phyloP scores from a whole-genome alignment of 2,113 vertebrate genomes.

The Bubo bubo region DNA sequence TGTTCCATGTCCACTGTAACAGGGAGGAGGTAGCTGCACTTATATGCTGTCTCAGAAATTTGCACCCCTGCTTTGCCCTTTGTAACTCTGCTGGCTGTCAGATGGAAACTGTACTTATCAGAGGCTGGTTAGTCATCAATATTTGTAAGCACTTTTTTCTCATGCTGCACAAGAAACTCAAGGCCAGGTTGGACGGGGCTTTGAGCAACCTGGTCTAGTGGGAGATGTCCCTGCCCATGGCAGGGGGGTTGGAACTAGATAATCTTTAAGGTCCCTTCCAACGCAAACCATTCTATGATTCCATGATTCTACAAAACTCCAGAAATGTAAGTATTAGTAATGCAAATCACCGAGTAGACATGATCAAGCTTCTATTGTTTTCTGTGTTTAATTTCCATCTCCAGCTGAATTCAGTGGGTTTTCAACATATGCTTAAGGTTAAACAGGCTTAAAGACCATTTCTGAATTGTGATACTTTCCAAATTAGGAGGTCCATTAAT shows the following conservation, averaged over 20 bases:
- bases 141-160: background rate
- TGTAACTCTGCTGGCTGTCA: background rate
- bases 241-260: too few relatives aligned
- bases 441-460: background rate
- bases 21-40: background rate
- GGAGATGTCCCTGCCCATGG: too few relatives aligned
- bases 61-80: background rate
- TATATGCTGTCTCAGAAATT: background rate
- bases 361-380: background rate
- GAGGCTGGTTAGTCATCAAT: background rate
- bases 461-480: constrained; percentile 4
- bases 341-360: background rate
- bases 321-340: background rate
- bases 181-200: too few relatives aligned
- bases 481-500: constrained; percentile 1
- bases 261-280: too few relatives aligned
- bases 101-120: background rate
- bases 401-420: background rate
- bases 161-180: background rate
- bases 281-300: too few relatives aligned
- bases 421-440: constrained; percentile 27
- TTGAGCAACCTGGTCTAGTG: too few relatives aligned
- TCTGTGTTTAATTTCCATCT: background rate
- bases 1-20: background rate
- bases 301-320: background rate